Conservation (phyloP, 2,888 invertebrate species). For the Stenodema calcarata region DNA sequence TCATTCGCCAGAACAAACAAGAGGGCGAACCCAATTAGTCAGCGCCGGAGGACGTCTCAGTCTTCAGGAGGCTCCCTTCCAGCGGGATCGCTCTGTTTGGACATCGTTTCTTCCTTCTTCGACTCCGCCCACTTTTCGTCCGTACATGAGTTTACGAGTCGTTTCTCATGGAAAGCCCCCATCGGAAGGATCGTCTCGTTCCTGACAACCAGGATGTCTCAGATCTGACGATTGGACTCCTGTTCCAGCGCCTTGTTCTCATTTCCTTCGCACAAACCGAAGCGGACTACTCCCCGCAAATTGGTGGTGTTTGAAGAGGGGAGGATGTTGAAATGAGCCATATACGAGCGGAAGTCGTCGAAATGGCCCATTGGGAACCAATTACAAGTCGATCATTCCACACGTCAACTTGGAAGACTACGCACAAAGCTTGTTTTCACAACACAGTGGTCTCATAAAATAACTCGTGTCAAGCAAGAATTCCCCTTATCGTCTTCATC, state of each 20-base stretch:
- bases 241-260: neutral
- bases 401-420: neutral
- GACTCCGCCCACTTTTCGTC: neutral
- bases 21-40: neutral
- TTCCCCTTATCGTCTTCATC: no score
- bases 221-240: neutral
- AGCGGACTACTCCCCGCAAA: neutral
- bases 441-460: no score
- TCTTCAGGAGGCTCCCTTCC: neutral
- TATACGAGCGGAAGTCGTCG: neutral
- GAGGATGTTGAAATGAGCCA: neutral
- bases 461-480: no score
- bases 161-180: neutral
- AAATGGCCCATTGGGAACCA: neutral
- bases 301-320: neutral
- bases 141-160: neutral
- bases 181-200: neutral
- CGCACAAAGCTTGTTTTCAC: no score
- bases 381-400: neutral
- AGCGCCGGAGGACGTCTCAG: neutral
- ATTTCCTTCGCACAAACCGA: neutral
- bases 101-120: neutral
- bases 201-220: neutral
- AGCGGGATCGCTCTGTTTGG: neutral
- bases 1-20: conserved; percentile 2